Base-by-base conservation (phyloP, 2,888 invertebrate genomes). In the Rhagonycha lutea region DNA sequence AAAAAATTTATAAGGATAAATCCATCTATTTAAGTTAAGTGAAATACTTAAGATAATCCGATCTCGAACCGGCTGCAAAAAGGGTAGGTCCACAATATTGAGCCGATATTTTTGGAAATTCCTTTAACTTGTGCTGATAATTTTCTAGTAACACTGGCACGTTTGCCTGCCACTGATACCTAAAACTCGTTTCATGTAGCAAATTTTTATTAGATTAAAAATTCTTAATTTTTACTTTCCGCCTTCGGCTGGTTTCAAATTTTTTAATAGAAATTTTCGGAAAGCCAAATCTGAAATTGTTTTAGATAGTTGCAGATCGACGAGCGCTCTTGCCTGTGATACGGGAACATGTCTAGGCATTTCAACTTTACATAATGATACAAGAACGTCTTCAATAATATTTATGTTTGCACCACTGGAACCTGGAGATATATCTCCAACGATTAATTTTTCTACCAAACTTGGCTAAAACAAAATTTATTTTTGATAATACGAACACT, bases 51-150 rank as follows among this genome's bases (percentile, higher is more conserved):
- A 98, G 91, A 86, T 94, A 97, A 86, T 94, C 92, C 1, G 98
- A 98, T n/a, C 92, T 89, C 11, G 89, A 91, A 71, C 98, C 98
- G 78, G 93, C 95, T 75, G 98, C 89, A 86, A 98, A 98, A 7
- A 96, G 86, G 0, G 95, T 93, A 3, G 95, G 94, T 4, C 95
- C 94, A 4, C 79, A 71, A 77, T 82, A 87, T 47, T 78, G 72
- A 28, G 80, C 81, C 5, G 83, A 79, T 63, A 88, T 82, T 18
- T 89, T 82, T 0, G 95, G 94, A 87, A 96, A 95, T 26, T 86
- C 86, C 4, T 92, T 90, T 70, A 96, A 91, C 32, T 92, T 88
- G 1, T 89, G 86, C 18, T 89, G 85, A 81, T 95, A 93, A 84
- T 93, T 93, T 8, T 91, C 88, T 72, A 91, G 89, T 68, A 98